These are phyloP conservation scores for Pollachius pollachius DNA, from an alignment of 2,113 vertebrate genomes.

Conservation along the genomic window DNA sequence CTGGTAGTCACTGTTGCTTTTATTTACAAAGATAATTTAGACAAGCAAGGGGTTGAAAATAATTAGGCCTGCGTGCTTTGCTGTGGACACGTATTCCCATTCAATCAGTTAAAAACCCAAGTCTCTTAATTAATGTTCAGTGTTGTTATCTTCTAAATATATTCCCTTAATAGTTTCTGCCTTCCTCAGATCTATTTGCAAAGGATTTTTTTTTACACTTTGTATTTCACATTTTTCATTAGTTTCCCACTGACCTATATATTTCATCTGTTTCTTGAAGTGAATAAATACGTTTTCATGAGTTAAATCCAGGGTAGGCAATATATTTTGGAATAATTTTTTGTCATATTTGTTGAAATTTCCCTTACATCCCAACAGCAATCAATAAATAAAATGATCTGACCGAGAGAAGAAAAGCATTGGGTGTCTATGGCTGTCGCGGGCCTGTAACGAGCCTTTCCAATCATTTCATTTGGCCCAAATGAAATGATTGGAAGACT, in stretches of 20 bases:
- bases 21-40: slow-evolving; percentile 73
- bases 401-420: too few species aligned
- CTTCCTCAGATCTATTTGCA: slow-evolving; percentile 73
- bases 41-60: slow-evolving; percentile 71
- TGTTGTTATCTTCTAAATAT: slow-evolving; percentile 62
- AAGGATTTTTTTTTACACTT: slow-evolving; percentile 64
- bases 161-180: slow-evolving; percentile 67
- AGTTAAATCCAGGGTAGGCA: too few species aligned
- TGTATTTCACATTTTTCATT: slow-evolving; percentile 33
- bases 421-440: too few species aligned
- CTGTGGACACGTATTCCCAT: slow-evolving; percentile 63
- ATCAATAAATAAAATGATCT: too few species aligned
- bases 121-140: slow-evolving; percentile 72
- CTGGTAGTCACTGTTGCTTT: slow-evolving; percentile 65
- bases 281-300: slow-evolving; percentile 46
- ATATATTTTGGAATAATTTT: neutral
- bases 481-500: too few species aligned
- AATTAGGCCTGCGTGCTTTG: slow-evolving; percentile 62
- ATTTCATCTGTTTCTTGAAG: slow-evolving; percentile 68
- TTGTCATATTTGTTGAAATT: neutral
- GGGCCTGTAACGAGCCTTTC: too few species aligned
- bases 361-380: neutral
- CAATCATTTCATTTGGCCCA: too few species aligned
- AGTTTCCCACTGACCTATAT: slow-evolving; percentile 74
- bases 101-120: slow-evolving; percentile 71